Evolutionary conservation across 2,888 invertebrate genomes (phyloP).

Genomic region (Drosophila anomalata): DNA sequence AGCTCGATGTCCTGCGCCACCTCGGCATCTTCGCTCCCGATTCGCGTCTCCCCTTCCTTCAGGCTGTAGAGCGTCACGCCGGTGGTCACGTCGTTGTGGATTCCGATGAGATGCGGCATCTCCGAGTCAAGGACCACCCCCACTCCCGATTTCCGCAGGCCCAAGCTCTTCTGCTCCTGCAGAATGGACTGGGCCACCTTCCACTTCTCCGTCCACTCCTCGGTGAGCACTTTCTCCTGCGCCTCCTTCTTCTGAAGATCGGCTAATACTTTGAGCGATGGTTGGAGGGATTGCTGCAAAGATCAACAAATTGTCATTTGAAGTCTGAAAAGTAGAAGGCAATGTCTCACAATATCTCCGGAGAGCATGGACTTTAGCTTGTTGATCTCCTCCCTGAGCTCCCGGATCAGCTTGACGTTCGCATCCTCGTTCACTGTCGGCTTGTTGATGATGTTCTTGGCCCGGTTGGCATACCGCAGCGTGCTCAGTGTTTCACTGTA

Average conservation of each 20-base stretch:
- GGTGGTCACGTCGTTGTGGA: slow-evolving; percentile 95
- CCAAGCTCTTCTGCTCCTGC: slow-evolving; percentile 94
- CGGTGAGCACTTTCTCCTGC: slow-evolving; percentile 94
- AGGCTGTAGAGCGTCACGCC: slow-evolving; percentile 96
- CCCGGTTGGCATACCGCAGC: slow-evolving; percentile 93
- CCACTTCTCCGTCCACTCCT: slow-evolving; percentile 98
- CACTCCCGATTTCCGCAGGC: slow-evolving; percentile 93
- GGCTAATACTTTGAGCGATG: slow-evolving; percentile 89
- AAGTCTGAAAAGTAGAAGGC: fast-evolving
- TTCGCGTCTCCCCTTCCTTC: slow-evolving; percentile 94
- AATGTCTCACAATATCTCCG: slow-evolving; percentile 86
- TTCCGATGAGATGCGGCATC: slow-evolving; percentile 95
- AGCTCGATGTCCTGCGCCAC: slow-evolving; percentile 90
- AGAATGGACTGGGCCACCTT: slow-evolving; percentile 94
- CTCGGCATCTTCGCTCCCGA: slow-evolving; percentile 90
- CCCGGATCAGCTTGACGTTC: slow-evolving; percentile 93
- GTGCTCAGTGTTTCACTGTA: slow-evolving; percentile 95
- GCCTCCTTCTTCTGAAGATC: slow-evolving; percentile 95
- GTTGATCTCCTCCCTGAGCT: slow-evolving; percentile 92
- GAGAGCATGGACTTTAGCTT: slow-evolving; percentile 91
- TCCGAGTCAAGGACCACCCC: slow-evolving; percentile 96
- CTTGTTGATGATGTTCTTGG: slow-evolving; percentile 95
- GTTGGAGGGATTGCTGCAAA: slow-evolving; percentile 85
- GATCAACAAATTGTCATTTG: neutral
- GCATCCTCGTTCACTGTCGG: slow-evolving; percentile 96